Percentiles rank a stretch among this genome's conserved stretches.
phyloP scores from a whole-genome alignment of 2,113 vertebrate species.

The Gorilla gorilla region DNA sequence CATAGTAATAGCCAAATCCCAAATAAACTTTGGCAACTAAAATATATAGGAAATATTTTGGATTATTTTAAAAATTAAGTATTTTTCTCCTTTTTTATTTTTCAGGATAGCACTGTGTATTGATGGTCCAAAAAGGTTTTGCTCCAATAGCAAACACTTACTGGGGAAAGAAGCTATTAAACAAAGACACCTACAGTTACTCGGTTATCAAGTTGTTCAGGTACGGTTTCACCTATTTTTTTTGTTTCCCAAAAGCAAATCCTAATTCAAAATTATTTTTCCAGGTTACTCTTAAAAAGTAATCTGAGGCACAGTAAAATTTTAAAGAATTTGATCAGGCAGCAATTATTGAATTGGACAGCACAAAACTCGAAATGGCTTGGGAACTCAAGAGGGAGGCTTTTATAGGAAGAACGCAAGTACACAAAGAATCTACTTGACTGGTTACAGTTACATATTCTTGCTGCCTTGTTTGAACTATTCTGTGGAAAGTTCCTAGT shows the following conservation, averaged over 20 bases:
- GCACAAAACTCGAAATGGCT: neutral
- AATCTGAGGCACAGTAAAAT: neutral
- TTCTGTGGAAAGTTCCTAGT: neutral
- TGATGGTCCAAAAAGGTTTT: slow-evolving; percentile 91
- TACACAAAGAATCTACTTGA: neutral
- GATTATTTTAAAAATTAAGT: neutral
- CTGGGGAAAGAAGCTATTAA: slow-evolving; percentile 93
- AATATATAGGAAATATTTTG: neutral
- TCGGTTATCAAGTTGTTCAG: slow-evolving; percentile 95
- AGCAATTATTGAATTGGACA: neutral
- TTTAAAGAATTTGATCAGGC: neutral
- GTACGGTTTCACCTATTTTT: slow-evolving; percentile 74
- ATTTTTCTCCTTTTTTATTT: neutral
- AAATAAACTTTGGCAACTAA: neutral
- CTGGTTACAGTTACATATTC: too few relatives aligned
- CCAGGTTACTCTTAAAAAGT: neutral
- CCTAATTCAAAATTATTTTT: neutral
- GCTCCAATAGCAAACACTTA: slow-evolving; percentile 84
- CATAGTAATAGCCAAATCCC: neutral
- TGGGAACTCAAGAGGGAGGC: accelerated
- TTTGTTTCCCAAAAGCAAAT: neutral
- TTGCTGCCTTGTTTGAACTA: neutral
- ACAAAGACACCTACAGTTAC: slow-evolving; percentile 91
- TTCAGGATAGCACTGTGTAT: slow-evolving; percentile 92
- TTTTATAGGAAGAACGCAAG: neutral